These are phyloP conservation scores for Eupristina koningsbergeri DNA, from an alignment of 1,140 invertebrate genomes.

Conservation along the genomic window DNA sequence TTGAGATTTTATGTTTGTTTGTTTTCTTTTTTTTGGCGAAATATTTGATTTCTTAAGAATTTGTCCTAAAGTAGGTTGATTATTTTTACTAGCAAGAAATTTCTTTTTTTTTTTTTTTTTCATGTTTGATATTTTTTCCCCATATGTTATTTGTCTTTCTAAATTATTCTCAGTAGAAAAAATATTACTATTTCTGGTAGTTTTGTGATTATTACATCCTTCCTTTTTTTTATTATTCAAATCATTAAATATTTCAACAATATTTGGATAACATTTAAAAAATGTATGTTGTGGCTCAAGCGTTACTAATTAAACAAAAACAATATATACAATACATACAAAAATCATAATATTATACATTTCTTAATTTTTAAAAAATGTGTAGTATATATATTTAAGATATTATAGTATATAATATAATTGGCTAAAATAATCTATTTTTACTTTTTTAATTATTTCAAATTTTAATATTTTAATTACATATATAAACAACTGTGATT, in stretches of 20 bases:
- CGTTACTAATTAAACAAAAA: slow-evolving; percentile 67
- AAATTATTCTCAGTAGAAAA: slow-evolving; percentile 45
- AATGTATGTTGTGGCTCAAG: slow-evolving; percentile 81
- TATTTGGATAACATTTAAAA: slow-evolving; percentile 78
- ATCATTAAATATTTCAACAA: slow-evolving; percentile 77
- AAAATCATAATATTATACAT: no score
- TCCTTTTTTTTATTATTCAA: slow-evolving; percentile 73
- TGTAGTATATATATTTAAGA: no score
- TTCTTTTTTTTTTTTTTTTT: slow-evolving; percentile 62
- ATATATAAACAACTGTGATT: no score
- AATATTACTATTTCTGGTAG: slow-evolving; percentile 62
- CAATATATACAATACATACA: slow-evolving; percentile 47
- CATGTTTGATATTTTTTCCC: slow-evolving; percentile 45
- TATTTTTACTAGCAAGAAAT: slow-evolving; percentile 59
- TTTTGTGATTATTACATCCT: slow-evolving; percentile 73
- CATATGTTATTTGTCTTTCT: slow-evolving; percentile 45
- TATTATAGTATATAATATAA: no score
- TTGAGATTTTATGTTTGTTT: slow-evolving; percentile 54
- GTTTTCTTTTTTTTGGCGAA: slow-evolving; percentile 60
- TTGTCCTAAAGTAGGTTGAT: slow-evolving; percentile 54
- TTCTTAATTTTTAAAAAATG: background rate
- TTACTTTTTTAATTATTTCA: no score
- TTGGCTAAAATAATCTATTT: no score
- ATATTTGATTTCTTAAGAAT: slow-evolving; percentile 59
- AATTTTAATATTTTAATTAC: no score